Base-by-base conservation (phyloP, 2,113 vertebrate species). In the Pseudopipra pipra region DNA sequence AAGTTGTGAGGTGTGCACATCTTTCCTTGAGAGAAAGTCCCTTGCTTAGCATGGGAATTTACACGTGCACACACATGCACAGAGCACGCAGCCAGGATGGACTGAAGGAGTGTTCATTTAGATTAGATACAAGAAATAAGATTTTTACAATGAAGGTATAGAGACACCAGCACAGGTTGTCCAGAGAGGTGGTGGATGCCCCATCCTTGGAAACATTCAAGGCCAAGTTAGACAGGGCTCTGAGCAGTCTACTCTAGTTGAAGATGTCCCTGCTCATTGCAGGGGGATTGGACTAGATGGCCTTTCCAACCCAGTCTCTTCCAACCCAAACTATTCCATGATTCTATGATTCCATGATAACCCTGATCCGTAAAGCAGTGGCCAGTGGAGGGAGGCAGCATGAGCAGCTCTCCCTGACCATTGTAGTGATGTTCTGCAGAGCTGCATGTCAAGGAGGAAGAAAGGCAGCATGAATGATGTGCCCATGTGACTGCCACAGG, bases 21-120 rank as follows among this genome's bases (percentile, higher is more conserved):
- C 23, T n/a, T 15, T 33, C 46, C 47, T 35, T 17, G 31, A 46
- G 41, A 71, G 51, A 31, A 77, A 63, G 43, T 35, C 20, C 14
- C 35, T 56, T n/a, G 55, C 72, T 80, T 10, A 46, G 41, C 22
- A 30, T 0, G 21, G 68, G 71, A 65, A 44, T 52, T 77, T 20
- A n/a, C 31, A 33, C 0, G 0, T 6, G 47, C 12, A 8, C 23
- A 8, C 23, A 11, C 8, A 2, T 6, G 39, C 11, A 37, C 9
- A 27, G 61, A 41, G 39, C 77, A 44, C 0, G 8, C 25, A 39
- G 44, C 72, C 59, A 11, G 59, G 46, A 5, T 14, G 25, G 18
- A 37, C n/a, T 51, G 27, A 56, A 28, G 65, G 35, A 33, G 3
- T 24, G 27, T 37, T 43, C 49, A 9, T 33, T 71, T 35, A 63